Evolutionary conservation across 2,888 invertebrate genomes (phyloP), one percentile per base, ranked within the genome.

Genomic region (Labia minor): DNA sequence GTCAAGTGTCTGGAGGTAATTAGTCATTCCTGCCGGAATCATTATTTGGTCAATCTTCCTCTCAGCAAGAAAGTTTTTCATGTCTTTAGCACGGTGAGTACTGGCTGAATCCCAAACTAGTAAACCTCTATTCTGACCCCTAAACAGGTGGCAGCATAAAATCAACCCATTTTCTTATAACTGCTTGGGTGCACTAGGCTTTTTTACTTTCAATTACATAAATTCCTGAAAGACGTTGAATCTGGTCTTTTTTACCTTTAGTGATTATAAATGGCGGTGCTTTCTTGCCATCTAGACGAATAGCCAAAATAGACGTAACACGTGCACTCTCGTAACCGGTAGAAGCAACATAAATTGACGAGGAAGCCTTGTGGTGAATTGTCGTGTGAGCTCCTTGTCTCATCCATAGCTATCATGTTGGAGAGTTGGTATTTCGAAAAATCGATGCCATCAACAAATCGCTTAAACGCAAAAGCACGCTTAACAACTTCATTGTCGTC

Each of bases 381-480:
- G 64, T 64, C 64, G 64, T 64, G 20, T 21, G 64, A 64, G 64
- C n/a, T 64, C 26, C 64, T 1, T 21, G 65, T 70, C 70, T 2
- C 70, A 63, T 18, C 67, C 67, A 69, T 67, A 66, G 67, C 67
- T 66, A 69, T 69, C 67, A 66, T 66, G 66, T 67, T 69, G 61
- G 67, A 68, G 64, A 69, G 67, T 66, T 68, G 63, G 69, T 68
- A 67, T 66, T 68, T 68, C 26, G 69, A 68, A 66, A 69, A 68
- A 49, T 69, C 69, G 66, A 69, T 70, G 68, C 66, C 67, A 70
- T 70, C 67, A 68, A 69, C 65, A 67, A 67, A 69, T 61, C 0
- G 21, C 69, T 68, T 67, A 26, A 26, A 26, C 26, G 26, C 26
- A 26, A 26, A 8, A 6, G 67, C 66, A 67, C 67, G 68, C 37